Conservation (phyloP, 2,113 vertebrate genomes). For the Rhea pennata region DNA sequence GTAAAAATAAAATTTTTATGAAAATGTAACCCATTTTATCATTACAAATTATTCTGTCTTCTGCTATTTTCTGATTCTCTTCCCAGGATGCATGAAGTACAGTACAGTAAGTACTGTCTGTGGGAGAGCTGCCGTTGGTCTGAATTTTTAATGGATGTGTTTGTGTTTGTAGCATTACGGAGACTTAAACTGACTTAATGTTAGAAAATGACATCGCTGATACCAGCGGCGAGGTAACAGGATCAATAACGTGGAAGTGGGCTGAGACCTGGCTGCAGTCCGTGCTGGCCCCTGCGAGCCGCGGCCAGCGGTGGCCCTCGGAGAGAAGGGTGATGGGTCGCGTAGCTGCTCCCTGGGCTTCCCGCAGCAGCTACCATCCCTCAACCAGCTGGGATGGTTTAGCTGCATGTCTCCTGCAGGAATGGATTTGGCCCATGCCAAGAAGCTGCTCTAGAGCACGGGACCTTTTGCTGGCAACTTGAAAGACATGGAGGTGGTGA, state of each 20-base stretch:
- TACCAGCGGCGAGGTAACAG: neutral
- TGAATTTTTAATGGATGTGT: constrained; percentile 68
- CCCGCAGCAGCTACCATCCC: neutral
- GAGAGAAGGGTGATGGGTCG: too few species aligned
- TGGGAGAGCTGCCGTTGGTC: constrained; percentile 33
- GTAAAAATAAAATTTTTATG: constrained; percentile 86
- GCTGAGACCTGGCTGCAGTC: too few species aligned
- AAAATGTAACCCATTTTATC: constrained; percentile 76
- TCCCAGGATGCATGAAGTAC: constrained; percentile 7
- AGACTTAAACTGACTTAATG: neutral
- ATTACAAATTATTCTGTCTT: constrained; percentile 57
- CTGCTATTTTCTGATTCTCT: constrained; percentile 43
- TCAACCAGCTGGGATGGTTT: neutral
- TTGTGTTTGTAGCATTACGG: neutral
- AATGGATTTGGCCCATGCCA: neutral
- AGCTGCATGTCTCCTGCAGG: neutral
- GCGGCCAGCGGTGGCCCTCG: too few species aligned
- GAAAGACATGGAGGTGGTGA: neutral
- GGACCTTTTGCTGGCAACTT: neutral
- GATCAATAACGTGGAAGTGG: neutral
- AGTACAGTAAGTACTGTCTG: constrained; percentile 52
- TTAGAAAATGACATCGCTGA: constrained; percentile 14
- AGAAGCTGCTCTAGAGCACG: neutral
- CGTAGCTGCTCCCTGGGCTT: too few species aligned
- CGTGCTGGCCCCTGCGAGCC: too few species aligned